Percentiles rank a stretch among this genome's conserved stretches.
These are phyloP conservation scores for Odontomachus brunneus DNA, from an alignment of 1,140 invertebrate species.

Conservation along the genomic window DNA sequence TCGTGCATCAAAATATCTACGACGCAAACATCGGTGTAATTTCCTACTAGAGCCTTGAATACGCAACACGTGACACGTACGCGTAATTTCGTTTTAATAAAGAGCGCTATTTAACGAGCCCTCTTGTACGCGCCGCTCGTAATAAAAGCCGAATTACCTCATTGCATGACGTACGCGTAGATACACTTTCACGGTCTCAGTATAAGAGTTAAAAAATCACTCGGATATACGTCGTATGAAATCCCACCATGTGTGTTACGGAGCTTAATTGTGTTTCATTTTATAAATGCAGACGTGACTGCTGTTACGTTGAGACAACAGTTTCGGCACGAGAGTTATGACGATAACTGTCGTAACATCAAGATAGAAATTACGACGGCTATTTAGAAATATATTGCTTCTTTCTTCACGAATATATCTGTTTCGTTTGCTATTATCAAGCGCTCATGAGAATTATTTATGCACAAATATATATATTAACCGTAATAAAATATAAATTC, in stretches of 20 bases:
- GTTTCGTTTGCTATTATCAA: not conserved
- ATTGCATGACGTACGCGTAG: not conserved
- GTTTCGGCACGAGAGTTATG: not conserved
- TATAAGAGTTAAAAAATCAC: constrained; percentile 20
- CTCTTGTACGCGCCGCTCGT: constrained; percentile 34
- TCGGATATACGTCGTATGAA: not conserved
- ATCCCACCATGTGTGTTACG: constrained; percentile 22
- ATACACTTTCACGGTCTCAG: not conserved
- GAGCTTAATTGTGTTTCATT: constrained; percentile 43
- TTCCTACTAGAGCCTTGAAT: not conserved
- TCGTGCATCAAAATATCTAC: constrained; percentile 13
- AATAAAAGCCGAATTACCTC: constrained; percentile 49
- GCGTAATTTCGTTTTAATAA: constrained; percentile 29
- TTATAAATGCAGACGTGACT: constrained; percentile 13
- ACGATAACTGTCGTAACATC: constrained; percentile 8
- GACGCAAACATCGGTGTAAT: constrained; percentile 8
- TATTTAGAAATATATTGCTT: constrained; percentile 1
- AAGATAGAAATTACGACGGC: constrained; percentile 10
- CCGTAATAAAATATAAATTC: constrained; percentile 14
- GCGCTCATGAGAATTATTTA: no score
- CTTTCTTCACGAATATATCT: not conserved
- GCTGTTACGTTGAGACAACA: not conserved
- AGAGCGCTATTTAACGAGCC: constrained; percentile 34
- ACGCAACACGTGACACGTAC: not conserved
- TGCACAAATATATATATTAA: not conserved